phyloP scores from a whole-genome alignment of 2,113 vertebrate species.

The Orcinus orca region DNA sequence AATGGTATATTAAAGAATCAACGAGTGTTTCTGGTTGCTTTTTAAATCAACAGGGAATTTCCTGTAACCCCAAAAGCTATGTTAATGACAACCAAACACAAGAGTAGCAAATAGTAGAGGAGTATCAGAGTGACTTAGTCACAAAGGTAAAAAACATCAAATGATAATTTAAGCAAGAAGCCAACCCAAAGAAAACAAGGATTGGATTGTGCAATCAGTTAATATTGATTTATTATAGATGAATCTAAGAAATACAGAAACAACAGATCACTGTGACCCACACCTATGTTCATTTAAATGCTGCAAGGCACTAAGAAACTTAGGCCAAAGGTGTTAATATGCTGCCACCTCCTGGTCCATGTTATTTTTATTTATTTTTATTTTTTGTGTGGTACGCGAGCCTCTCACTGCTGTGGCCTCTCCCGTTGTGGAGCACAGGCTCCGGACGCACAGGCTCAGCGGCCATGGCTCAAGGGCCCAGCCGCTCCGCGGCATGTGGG shows the following conservation, averaged over 20 bases:
- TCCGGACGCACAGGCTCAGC: no score
- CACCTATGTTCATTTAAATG: not conserved
- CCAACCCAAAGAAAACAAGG: not conserved
- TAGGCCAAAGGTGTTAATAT: not conserved
- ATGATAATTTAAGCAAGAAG: not conserved
- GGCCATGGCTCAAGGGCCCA: no score
- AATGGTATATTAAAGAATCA: not conserved
- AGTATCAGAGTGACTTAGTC: not conserved
- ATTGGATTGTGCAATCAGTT: not conserved
- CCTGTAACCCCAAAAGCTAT: not conserved
- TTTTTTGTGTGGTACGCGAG: no score
- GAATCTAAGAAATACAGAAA: not conserved
- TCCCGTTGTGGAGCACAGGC: no score
- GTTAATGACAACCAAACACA: not conserved
- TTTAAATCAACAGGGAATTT: not conserved
- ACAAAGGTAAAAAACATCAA: not conserved
- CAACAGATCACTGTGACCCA: not conserved
- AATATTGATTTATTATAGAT: not conserved
- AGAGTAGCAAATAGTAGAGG: not conserved
- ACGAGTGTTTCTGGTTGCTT: not conserved
- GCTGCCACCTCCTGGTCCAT: slow-evolving; percentile 67
- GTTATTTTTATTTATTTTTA: not conserved
- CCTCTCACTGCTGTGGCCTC: no score
- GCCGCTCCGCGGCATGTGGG: no score
- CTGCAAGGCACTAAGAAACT: not conserved